phyloP scores from a whole-genome alignment of 2,797 vertebrate genomes.

The Onychomys arenicola region DNA sequence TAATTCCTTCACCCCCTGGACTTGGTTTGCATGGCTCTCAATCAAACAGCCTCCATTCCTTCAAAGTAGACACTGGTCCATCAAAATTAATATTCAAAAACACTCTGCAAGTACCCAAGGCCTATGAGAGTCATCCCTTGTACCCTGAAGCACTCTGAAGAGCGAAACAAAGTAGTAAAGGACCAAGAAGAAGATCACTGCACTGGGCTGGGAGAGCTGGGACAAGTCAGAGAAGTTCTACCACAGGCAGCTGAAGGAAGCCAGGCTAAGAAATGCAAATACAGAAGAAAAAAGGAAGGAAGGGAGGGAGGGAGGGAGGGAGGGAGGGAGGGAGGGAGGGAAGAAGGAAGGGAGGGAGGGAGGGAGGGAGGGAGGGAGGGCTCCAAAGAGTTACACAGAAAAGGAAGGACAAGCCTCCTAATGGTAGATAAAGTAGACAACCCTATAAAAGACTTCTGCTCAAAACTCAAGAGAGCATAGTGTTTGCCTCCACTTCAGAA shows the following conservation, averaged over 20 bases:
- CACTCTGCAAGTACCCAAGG: neutral
- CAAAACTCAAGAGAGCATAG: neutral
- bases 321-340: too few relatives aligned
- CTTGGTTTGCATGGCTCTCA: neutral
- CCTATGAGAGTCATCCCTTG: neutral
- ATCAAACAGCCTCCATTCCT: neutral
- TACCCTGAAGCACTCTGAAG: neutral
- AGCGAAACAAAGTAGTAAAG: neutral
- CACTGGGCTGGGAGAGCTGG: neutral
- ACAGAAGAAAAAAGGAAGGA: neutral
- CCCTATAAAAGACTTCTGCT: neutral
- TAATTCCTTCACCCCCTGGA: neutral
- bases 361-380: too few relatives aligned
- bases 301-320: too few relatives aligned
- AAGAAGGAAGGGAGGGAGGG: neutral
- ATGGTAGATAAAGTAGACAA: neutral
- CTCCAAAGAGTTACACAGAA: neutral
- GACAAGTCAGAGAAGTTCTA: neutral
- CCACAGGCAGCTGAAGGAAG: neutral
- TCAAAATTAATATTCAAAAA: constrained; percentile 22
- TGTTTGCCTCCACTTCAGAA: neutral
- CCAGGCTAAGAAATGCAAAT: neutral
- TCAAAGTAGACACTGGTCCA: constrained; percentile 5
- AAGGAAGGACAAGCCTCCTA: neutral
- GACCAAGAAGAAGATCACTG: neutral